Evolutionary conservation across 2,888 invertebrate species (phyloP), one percentile per base, ranked within the genome.

Genomic region (Drosophila mayaguana): DNA sequence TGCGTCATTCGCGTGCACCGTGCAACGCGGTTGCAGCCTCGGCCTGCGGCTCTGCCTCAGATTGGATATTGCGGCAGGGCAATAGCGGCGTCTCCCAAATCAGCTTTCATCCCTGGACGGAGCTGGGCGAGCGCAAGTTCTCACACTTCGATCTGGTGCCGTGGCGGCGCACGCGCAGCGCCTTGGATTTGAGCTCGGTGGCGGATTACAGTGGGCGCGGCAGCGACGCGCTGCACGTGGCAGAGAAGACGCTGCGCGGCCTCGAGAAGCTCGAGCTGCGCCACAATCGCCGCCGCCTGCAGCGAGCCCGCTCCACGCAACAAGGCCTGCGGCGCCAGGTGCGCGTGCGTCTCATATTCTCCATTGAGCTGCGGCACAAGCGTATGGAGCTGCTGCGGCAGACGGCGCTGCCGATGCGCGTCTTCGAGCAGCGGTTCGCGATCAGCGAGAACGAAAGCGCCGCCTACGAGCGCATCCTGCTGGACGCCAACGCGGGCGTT

Each of bases 301-400:
- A 94, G 76, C 89, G 87, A 1, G 83, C 88, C 7, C 77, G 81
- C 8, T 76, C 84, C 32, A 79, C 88, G 14, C 88, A 87, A 25
- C 84, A 88, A 62, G 85, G 83, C 3, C 68, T 78, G 34, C 72
- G 86, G 12, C 93, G 95, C 28, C 95, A 95, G 86, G 94, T 96
- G 28, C 93, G 95, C 64, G 94, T 96, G 22, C 93, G 96, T 18
- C 94, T 96, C 54, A 95, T 96, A 94, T 92, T 96, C 81, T 95
- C 95, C 14, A 92, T 96, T 71, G 93, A 96, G 68, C 94, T 96
- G 93, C 94, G 95, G 4, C 92, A 92, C 78, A 92, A 90, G 65
- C 91, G 89, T 69, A 92, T 92, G 92, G 92, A 92, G 76, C 72
- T 92, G 51, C 83, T 92, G 56, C 90, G 90, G 2, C 90, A 89